Evolutionary conservation across 1,140 invertebrate species (phyloP), one percentile per base, ranked within the genome.

Genomic region (Pomacea maculata): DNA sequence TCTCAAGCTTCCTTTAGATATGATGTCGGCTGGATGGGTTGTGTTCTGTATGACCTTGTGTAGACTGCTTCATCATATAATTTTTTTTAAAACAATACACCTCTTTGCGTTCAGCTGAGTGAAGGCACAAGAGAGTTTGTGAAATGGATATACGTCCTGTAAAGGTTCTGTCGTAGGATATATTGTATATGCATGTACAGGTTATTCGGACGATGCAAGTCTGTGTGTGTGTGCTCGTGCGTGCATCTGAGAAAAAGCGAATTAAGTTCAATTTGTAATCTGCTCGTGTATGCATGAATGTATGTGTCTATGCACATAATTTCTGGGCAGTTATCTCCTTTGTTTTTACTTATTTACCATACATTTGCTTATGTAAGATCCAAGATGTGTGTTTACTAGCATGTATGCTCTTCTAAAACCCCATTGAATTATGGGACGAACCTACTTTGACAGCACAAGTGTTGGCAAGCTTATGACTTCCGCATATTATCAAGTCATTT

Each of bases 201-300:
- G 14, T 70, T n/a, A 8, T 12, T 70, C 10, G 2, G 12, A 15
- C 10, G 1, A 21, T 70, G 67, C 21, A 21, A 15, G 67, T 70
- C 10, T 14, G 67, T 70, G 21, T n/a, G 67, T 70, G 67, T 70
- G 34, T 45, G 75, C 63, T 55, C n/a, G 75, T 76, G 75, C 12
- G 75, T 76, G 75, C 9, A 25, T 76, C 54, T 29, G 2, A n/a
- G 34, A 45, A 6, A 45, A 45, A 45, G 34, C 34, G 6, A 45
- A n/a, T n/a, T n/a, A 45, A 45, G 3, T 45, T 45, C 34, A 45
- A 45, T 45, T 45, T 45, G 34, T 45, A 45, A 45, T 75, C 54
- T n/a, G 15, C 61, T 54, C n/a, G 54, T 76, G 75, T 64, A 15
- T 63, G 74, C 25, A 25, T 61, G 55, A 25, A 57, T 75, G 74